phyloP scores from a whole-genome alignment of 2,797 vertebrate species.

The Aeoliscus strigatus region DNA sequence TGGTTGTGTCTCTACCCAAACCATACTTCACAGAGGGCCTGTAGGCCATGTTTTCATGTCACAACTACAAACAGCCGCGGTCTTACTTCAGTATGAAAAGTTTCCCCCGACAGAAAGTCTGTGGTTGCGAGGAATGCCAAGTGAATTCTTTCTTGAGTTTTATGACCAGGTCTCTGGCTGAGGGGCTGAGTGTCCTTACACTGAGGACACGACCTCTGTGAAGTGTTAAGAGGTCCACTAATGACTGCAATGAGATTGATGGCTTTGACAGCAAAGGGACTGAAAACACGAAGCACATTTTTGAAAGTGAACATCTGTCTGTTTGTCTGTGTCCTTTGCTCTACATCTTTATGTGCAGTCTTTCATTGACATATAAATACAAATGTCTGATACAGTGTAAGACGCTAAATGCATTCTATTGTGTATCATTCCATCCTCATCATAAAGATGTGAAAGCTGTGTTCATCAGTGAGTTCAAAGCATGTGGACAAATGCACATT shows the following conservation, averaged over 20 bases:
- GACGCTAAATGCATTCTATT: no score
- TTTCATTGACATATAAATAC: conserved; percentile 2
- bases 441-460: no score
- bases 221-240: conserved; percentile 63
- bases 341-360: not conserved
- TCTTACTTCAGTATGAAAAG: conserved; percentile 43
- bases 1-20: conserved; percentile 24
- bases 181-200: conserved; percentile 53
- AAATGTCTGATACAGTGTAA: no score
- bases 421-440: conserved; percentile 6
- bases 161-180: conserved; percentile 60
- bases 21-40: conserved; percentile 3
- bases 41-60: conserved; percentile 37
- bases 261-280: conserved; percentile 32
- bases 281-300: conserved; percentile 40
- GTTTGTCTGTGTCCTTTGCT: not conserved
- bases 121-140: conserved; percentile 62
- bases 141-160: conserved; percentile 68
- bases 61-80: conserved; percentile 47
- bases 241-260: conserved; percentile 51
- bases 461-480: no score
- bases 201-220: conserved; percentile 66
- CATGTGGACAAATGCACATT: no score
- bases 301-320: conserved; percentile 3
- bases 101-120: conserved; percentile 47